Conservation (phyloP, 2,113 vertebrate genomes). For the Perca fluviatilis region DNA sequence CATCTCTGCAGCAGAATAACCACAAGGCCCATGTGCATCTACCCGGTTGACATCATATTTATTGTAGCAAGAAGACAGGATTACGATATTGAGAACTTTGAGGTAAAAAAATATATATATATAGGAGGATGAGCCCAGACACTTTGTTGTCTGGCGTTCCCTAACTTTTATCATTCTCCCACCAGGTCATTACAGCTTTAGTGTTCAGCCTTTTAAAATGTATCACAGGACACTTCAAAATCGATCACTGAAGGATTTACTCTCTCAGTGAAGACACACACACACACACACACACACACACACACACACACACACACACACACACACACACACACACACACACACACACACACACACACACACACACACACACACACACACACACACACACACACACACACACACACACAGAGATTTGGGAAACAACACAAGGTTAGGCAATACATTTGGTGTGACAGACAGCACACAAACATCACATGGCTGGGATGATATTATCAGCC, state of each 20-base stretch:
- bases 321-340: background rate
- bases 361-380: too few relatives aligned
- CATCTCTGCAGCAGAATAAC: background rate
- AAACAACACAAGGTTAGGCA: accelerated
- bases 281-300: background rate
- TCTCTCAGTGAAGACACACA: background rate
- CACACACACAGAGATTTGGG: background rate
- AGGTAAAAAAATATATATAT: background rate
- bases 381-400: too few relatives aligned
- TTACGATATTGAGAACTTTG: conserved; percentile 28
- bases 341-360: too few relatives aligned
- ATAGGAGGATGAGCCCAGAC: conserved; percentile 30
- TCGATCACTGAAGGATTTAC: conserved; percentile 54
- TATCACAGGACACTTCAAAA: conserved; percentile 51
- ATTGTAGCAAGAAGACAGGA: conserved; percentile 23
- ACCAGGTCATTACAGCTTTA: conserved; percentile 52
- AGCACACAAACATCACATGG: background rate
- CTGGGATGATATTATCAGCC: background rate
- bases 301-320: background rate
- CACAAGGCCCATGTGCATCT: background rate
- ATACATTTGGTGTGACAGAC: too few relatives aligned
- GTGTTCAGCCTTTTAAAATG: conserved; percentile 67
- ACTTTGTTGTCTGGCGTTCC: conserved; percentile 29
- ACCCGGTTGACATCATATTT: conserved; percentile 39
- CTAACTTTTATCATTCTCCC: conserved; percentile 34